Percentiles rank a stretch among this genome's conserved stretches.
These are phyloP conservation scores for Megastigmus dorsalis DNA, from an alignment of 2,888 invertebrate genomes.

Conservation along the genomic window DNA sequence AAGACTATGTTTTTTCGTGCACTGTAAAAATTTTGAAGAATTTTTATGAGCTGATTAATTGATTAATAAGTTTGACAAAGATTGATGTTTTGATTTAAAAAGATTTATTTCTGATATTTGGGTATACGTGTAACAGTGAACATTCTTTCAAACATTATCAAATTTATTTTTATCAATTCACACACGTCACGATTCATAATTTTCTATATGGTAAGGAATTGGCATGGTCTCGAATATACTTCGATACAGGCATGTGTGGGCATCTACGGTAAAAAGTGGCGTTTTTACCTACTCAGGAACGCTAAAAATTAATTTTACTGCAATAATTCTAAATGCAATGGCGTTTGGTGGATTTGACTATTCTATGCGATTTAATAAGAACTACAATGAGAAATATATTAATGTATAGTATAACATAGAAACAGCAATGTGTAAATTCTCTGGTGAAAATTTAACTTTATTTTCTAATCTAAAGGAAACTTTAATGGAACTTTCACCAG, in stretches of 20 bases:
- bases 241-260: constrained; percentile 38
- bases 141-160: too few relatives aligned
- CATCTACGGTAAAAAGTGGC: constrained; percentile 39
- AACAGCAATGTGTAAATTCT: constrained; percentile 41
- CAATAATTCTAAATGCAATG: constrained; percentile 38
- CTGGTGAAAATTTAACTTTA: constrained; percentile 32
- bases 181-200: constrained; percentile 4
- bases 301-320: constrained; percentile 32
- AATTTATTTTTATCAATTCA: neutral
- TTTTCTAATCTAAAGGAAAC: neutral
- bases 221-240: constrained; percentile 19
- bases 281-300: constrained; percentile 27
- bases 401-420: constrained; percentile 40
- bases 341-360: constrained; percentile 41
- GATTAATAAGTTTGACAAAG: too few relatives aligned
- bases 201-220: constrained; percentile 2
- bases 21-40: too few relatives aligned
- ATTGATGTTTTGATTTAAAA: neutral
- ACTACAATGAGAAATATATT: constrained; percentile 50
- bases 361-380: constrained; percentile 48
- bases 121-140: too few relatives aligned
- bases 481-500: constrained; percentile 29
- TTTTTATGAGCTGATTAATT: too few relatives aligned
- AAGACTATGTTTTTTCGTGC: neutral
- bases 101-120: neutral